These are phyloP conservation scores for Babyrousa celebensis DNA, from an alignment of 2,797 vertebrate genomes.

Conservation along the genomic window DNA sequence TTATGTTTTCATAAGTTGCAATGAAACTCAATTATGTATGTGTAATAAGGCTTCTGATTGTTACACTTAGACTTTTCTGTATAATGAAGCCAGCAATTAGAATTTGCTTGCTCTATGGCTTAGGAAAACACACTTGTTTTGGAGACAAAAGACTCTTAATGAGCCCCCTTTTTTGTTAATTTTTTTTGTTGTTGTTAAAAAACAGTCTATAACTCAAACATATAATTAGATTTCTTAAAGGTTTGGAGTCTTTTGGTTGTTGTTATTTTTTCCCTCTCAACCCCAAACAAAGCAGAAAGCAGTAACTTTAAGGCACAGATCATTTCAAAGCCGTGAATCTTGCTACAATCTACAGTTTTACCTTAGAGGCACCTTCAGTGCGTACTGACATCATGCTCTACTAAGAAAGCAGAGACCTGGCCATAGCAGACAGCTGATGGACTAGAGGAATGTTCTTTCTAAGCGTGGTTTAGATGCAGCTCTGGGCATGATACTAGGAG, in stretches of 20 bases:
- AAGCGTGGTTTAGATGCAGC: not conserved
- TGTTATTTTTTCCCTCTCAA: slow-evolving; percentile 80
- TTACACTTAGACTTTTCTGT: slow-evolving; percentile 92
- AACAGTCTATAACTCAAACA: slow-evolving; percentile 91
- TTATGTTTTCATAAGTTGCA: slow-evolving; percentile 93
- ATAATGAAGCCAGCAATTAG: slow-evolving; percentile 93
- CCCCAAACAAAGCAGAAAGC: slow-evolving; percentile 83
- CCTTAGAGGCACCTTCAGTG: slow-evolving; percentile 39
- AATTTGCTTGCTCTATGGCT: slow-evolving; percentile 92
- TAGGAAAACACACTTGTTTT: slow-evolving; percentile 91
- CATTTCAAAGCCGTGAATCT: slow-evolving; percentile 80
- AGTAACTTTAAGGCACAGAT: slow-evolving; percentile 79
- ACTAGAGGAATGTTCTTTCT: not conserved
- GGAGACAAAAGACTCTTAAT: slow-evolving; percentile 92
- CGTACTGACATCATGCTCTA: not conserved
- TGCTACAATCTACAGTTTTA: slow-evolving; percentile 62
- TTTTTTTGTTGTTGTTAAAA: slow-evolving; percentile 84
- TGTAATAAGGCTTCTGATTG: slow-evolving; percentile 94
- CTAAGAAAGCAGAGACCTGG: not conserved
- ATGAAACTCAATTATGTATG: slow-evolving; percentile 93
- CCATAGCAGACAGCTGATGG: not conserved
- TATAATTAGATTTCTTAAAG: slow-evolving; percentile 92
- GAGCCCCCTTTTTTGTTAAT: slow-evolving; percentile 88
- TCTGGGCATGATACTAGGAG: not conserved
- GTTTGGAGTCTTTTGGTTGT: slow-evolving; percentile 81